Evolutionary conservation across 2,888 invertebrate species (phyloP), one percentile per base, ranked within the genome.

Genomic region (Chymomyza procnemis): DNA sequence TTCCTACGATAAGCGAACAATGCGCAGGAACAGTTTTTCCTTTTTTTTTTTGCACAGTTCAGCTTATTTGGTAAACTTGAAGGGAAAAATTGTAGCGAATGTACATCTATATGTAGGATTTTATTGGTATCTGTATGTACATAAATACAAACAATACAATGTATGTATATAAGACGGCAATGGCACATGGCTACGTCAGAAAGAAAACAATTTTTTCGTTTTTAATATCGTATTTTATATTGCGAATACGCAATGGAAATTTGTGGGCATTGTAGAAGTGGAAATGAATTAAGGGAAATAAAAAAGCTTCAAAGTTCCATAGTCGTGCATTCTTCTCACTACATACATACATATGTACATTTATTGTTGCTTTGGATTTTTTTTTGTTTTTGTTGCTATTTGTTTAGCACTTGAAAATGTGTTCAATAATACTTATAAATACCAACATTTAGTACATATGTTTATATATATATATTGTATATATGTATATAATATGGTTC

Each of bases 381-480:
- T 61, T 57, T 48, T 48, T n/a, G 59, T 66, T 50, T 50, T 41
- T 59, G 56, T 48, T 41, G 34, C 34, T 41, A 41, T 41, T 41
- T 41, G 34, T 5, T 41, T 12, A 41, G 34, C 34, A 41, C 34
- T 41, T 41, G 34, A 41, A 12, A 41, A 41, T 41, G 34, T 41
- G 34, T 41, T 5, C 34, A 26, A 26, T 26, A 26, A 26, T 26
- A 26, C 26, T 26, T 26, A 26, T 26, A 26, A 26, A 26, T 26
- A 26, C 26, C 26, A 26, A 26, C 26, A 26, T 26, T 26, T 26
- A 26, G 26, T 26, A 26, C 26, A 26, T 26, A 26, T 26, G 8
- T 26, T 1, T 3, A 6, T 26, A 26, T 6, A 26, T 26, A 5
- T 26, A 26, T 26, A 26, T 6, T 26, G 8, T 26, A 26, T 26